Percentiles rank a stretch among this genome's conserved stretches.
Conservation (phyloP, 2,113 vertebrate genomes). For the Pandion haliaetus region DNA sequence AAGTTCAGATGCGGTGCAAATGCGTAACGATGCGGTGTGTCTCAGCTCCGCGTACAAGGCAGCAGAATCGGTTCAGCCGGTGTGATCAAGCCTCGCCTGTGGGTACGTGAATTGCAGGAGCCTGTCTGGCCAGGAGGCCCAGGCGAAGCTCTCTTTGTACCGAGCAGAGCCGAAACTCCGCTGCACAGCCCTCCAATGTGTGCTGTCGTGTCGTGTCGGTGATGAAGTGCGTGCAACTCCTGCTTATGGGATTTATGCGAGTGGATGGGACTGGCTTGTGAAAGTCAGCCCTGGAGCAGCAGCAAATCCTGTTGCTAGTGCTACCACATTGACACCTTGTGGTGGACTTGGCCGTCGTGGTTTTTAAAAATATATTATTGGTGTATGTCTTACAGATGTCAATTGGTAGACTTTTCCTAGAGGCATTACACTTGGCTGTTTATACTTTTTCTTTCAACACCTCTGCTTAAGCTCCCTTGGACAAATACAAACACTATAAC, state of each 20-base stretch:
- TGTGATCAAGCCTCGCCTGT: fast-evolving
- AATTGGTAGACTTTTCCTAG: background rate
- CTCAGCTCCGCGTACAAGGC: fast-evolving
- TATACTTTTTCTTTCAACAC: background rate
- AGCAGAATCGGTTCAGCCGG: fast-evolving
- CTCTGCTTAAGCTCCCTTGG: background rate
- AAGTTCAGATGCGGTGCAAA: fast-evolving
- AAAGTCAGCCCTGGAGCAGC: background rate
- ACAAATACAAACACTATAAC: background rate
- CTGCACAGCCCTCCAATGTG: fast-evolving
- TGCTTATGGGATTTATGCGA: fast-evolving
- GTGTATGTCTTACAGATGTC: background rate
- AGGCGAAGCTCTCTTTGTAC: fast-evolving
- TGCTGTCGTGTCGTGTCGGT: too few species aligned
- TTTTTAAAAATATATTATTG: fast-evolving
- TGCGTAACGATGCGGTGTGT: fast-evolving
- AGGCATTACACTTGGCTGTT: background rate
- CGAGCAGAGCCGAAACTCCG: fast-evolving
- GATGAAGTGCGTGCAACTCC: fast-evolving
- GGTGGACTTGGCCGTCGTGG: background rate
- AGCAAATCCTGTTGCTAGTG: background rate
- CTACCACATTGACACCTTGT: slow-evolving; percentile 31
- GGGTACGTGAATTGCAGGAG: fast-evolving
- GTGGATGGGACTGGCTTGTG: fast-evolving
- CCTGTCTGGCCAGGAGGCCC: background rate